Evolutionary conservation across 2,797 vertebrate species (phyloP).

Genomic region (Phrynocephalus vlangalii): DNA sequence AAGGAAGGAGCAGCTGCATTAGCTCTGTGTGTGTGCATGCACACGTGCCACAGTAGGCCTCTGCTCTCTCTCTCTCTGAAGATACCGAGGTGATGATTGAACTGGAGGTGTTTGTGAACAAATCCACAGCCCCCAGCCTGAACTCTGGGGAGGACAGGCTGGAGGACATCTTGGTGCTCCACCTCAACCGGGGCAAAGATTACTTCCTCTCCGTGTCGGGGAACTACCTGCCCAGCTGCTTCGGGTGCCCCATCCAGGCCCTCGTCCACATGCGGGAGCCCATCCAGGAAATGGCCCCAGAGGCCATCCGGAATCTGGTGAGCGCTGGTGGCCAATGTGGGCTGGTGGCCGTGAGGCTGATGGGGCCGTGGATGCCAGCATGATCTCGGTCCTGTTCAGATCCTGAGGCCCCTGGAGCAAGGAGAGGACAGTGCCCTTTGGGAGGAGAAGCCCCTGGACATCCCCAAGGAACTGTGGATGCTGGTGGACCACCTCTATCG

Average conservation of each 20-base stretch:
- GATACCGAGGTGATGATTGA: constrained; percentile 87
- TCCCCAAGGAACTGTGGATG: constrained; percentile 98
- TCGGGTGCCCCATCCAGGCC: constrained; percentile 86
- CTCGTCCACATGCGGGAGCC: constrained; percentile 91
- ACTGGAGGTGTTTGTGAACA: constrained; percentile 95
- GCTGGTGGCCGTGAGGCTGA: too few species aligned
- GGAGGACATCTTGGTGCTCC: constrained; percentile 96
- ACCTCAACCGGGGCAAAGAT: constrained; percentile 92
- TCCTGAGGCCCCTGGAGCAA: constrained; percentile 71
- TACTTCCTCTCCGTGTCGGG: constrained; percentile 95
- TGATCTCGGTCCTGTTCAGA: constrained; percentile 70
- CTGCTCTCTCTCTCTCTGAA: constrained; percentile 64
- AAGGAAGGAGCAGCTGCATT: too few species aligned
- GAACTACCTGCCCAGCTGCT: constrained; percentile 95
- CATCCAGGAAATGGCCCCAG: constrained; percentile 87
- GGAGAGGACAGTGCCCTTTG: constrained; percentile 54
- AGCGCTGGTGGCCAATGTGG: constrained; percentile 56
- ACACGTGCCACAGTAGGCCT: too few species aligned
- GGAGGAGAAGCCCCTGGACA: constrained; percentile 85
- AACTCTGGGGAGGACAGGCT: constrained; percentile 89
- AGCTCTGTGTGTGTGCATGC: too few species aligned
- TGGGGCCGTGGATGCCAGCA: too few species aligned
- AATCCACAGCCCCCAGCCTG: constrained; percentile 87
- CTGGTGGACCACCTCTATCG: constrained; percentile 95
- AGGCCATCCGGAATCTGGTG: constrained; percentile 84